phyloP scores from a whole-genome alignment of 2,797 vertebrate genomes.

The Macropodus opercularis region DNA sequence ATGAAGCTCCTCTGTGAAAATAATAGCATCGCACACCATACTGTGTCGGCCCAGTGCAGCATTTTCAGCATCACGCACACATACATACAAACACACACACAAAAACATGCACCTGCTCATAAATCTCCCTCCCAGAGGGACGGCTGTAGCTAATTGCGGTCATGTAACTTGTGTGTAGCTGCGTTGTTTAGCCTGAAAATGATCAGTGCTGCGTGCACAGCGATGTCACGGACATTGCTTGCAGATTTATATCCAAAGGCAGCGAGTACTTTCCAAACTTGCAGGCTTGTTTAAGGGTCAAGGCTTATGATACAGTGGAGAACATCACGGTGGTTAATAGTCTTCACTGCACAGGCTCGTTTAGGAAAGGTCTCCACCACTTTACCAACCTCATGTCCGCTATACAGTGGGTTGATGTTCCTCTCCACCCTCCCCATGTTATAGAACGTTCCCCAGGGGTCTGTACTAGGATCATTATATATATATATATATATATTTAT shows the following conservation, averaged over 20 bases:
- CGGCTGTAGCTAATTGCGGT: slow-evolving; percentile 67
- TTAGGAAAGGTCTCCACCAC: too few relatives aligned
- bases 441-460: neutral
- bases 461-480: neutral
- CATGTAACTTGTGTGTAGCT: slow-evolving; percentile 61
- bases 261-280: slow-evolving; percentile 5
- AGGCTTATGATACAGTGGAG: neutral
- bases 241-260: slow-evolving; percentile 33
- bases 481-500: neutral
- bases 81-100: slow-evolving; percentile 19
- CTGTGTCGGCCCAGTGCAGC: slow-evolving; percentile 31
- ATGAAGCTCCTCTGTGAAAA: slow-evolving; percentile 50
- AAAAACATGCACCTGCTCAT: slow-evolving; percentile 57
- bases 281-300: neutral
- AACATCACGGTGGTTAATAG: neutral
- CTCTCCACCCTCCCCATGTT: neutral
- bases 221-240: slow-evolving; percentile 30
- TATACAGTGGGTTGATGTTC: neutral
- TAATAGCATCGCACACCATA: slow-evolving; percentile 36
- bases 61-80: slow-evolving; percentile 24
- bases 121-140: slow-evolving; percentile 66
- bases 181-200: slow-evolving; percentile 57
- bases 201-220: slow-evolving; percentile 40
- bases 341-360: neutral
- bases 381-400: neutral